Evolutionary conservation across 2,888 invertebrate species (phyloP).

Genomic region (Therioaphis trifolii): DNA sequence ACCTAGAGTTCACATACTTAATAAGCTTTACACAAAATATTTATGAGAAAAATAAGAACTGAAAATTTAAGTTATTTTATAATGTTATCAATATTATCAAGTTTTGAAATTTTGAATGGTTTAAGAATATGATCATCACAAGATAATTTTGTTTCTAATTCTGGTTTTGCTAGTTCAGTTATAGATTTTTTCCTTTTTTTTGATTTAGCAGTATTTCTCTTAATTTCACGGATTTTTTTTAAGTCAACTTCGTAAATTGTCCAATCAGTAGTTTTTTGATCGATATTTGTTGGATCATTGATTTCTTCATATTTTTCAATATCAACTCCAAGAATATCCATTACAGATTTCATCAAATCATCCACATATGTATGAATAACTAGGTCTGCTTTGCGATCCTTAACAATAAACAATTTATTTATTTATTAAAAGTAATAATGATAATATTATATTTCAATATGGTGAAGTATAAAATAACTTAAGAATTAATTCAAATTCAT

Average conservation of each 20-base stretch:
- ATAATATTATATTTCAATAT: slow-evolving; percentile 21
- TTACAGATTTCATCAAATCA: slow-evolving; percentile 79
- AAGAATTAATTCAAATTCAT: too few species aligned
- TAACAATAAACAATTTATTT: too few species aligned
- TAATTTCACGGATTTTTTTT: slow-evolving; percentile 69
- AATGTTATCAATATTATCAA: slow-evolving; percentile 37
- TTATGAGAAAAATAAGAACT: too few species aligned
- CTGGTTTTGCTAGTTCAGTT: background rate
- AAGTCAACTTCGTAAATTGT: slow-evolving; percentile 76
- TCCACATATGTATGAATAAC: slow-evolving; percentile 91
- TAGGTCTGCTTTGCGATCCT: slow-evolving; percentile 92
- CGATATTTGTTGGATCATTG: slow-evolving; percentile 76
- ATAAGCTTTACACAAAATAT: too few species aligned
- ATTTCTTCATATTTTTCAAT: slow-evolving; percentile 78
- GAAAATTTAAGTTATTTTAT: slow-evolving; percentile 25
- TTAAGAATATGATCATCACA: background rate
- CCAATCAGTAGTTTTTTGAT: slow-evolving; percentile 76
- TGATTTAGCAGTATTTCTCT: background rate
- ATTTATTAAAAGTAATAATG: too few species aligned
- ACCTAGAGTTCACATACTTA: too few species aligned
- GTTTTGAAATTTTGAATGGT: slow-evolving; percentile 26
- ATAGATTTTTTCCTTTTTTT: slow-evolving; percentile 31
- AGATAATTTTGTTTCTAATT: background rate
- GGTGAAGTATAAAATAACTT: background rate
- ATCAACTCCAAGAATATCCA: slow-evolving; percentile 79